Conservation (phyloP, 2,888 invertebrate species). For the Apantesis nais region DNA sequence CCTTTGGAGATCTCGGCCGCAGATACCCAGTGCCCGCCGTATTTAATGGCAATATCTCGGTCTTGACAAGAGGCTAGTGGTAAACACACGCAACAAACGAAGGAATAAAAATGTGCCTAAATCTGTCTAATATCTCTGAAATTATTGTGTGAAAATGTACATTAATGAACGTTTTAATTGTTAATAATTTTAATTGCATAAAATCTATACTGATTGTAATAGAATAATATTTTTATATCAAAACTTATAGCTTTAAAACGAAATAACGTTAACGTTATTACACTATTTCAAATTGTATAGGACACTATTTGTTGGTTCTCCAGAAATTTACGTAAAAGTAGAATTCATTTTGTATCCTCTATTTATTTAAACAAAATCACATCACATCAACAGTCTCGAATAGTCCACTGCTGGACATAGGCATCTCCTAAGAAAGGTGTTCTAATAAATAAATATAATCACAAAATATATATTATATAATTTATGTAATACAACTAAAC, state of each 20-base stretch:
- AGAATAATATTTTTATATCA: too few relatives aligned
- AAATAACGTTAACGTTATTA: neutral
- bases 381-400: too few relatives aligned
- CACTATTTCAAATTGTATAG: neutral
- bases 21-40: neutral
- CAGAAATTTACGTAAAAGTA: neutral
- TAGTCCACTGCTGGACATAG: too few relatives aligned
- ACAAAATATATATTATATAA: neutral
- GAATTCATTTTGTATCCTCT: too few relatives aligned
- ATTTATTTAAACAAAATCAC: too few relatives aligned
- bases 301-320: neutral
- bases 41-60: conserved; percentile 1
- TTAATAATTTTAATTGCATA: neutral
- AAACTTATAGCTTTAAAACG: too few relatives aligned
- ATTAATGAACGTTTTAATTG: neutral
- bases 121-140: neutral
- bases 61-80: neutral
- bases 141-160: too few relatives aligned
- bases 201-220: neutral
- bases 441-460: too few relatives aligned
- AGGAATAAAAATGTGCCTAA: neutral
- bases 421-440: too few relatives aligned
- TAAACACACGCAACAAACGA: neutral
- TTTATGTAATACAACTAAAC: neutral
- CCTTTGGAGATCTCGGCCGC: neutral